Conservation (phyloP, 2,113 vertebrate species). For the Sinocyclocheilus maitianheensis region DNA sequence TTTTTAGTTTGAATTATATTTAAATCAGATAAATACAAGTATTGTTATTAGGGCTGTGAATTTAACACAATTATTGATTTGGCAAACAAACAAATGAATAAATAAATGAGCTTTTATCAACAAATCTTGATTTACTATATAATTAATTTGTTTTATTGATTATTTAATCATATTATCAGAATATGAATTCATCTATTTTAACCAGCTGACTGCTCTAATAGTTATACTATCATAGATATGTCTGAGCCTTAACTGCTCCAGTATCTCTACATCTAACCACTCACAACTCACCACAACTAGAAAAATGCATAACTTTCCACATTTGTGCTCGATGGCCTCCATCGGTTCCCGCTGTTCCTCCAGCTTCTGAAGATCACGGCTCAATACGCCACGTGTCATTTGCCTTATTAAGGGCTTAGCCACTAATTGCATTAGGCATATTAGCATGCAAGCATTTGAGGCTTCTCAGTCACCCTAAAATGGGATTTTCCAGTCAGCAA, state of each 20-base stretch:
- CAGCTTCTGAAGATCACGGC: conserved; percentile 17
- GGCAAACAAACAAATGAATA: too few species aligned
- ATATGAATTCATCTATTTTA: too few species aligned
- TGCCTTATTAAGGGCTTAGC: conserved; percentile 68
- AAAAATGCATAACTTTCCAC: neutral
- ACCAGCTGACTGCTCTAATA: too few species aligned
- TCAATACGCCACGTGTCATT: conserved; percentile 58
- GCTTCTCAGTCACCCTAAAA: conserved; percentile 63
- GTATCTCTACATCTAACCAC: neutral
- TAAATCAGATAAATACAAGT: too few species aligned
- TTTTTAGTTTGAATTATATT: too few species aligned
- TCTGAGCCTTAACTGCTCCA: neutral
- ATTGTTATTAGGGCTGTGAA: too few species aligned
- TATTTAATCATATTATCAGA: neutral
- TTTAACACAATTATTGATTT: too few species aligned
- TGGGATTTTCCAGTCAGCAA: conserved; percentile 64
- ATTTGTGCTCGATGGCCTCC: neutral
- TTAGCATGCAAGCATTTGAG: conserved; percentile 54
- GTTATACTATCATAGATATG: neutral
- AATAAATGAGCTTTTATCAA: neutral
- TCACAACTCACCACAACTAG: neutral
- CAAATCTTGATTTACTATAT: neutral
- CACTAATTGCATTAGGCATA: conserved; percentile 72
- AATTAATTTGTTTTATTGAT: neutral
- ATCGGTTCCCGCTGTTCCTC: neutral